Evolutionary conservation across 2,113 vertebrate genomes (phyloP), one percentile per base, ranked within the genome.

Genomic region (Dinomys branickii): DNA sequence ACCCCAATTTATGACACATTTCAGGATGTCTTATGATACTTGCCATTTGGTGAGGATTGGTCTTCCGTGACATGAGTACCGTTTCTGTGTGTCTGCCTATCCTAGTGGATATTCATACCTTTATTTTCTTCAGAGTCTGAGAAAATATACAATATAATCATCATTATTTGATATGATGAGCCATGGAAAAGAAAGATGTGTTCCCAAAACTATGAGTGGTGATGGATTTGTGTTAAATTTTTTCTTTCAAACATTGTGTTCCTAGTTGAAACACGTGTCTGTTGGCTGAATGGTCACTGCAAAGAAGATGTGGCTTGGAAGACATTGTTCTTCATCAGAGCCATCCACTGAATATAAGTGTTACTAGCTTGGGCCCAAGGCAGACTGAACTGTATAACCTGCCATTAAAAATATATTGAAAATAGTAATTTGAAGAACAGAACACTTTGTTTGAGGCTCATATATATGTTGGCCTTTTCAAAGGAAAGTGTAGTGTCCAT

Each of bases 171-270:
- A 78, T 38, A 71, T 58, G 54, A 73, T 90, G 35, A 80, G 33
- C 28, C 33, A 19, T 90, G 47, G 58, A 94, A 67, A 89, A 86
- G 33, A 94, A 88, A 89, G 8, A 12, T 59, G 24, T 50, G 61
- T 91, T 96, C 12, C 26, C 50, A 90, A 95, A 94, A 3, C 6
- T 91, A 90, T 94, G 81, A 96, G 81, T 81, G n/a, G n/a, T 71
- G 38, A 97, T 89, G 85, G 88, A 96, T 95, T 73, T 95, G 83
- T 94, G 94, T 86, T 83, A 83, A 86, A 78, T 26, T 96, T 82
- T 85, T 44, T 93, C 73, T 91, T 94, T 92, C 85, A 92, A 94
- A 85, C 50, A 65, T 52, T 13, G 20, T 77, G 9, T 52, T 90
- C 33, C 1, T n/a, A 61, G 33, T 67, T 95, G 47, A n/a, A 91